A percentile compares a stretch with the other conserved stretches of the same genome.
These are phyloP conservation scores for Crocuta crocuta DNA, from an alignment of 2,113 vertebrate genomes.

Conservation along the genomic window DNA sequence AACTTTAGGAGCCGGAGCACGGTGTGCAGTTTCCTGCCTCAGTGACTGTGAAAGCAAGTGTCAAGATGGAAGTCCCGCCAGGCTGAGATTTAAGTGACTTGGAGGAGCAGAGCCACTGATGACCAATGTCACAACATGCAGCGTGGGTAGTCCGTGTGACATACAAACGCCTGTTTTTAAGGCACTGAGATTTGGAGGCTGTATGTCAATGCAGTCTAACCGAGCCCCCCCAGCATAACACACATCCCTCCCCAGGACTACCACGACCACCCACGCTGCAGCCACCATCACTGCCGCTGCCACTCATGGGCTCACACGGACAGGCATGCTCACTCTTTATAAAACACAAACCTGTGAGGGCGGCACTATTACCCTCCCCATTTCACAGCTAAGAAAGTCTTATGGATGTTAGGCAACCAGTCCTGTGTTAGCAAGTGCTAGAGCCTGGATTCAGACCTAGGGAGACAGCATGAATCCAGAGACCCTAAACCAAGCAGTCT, in stretches of 20 bases:
- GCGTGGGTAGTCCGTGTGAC: neutral
- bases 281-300: neutral
- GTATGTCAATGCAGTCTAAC: neutral
- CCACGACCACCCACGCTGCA: neutral
- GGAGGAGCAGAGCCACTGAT: neutral
- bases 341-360: neutral
- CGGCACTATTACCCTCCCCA: neutral
- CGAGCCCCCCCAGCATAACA: neutral
- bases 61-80: neutral
- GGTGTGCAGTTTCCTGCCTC: neutral
- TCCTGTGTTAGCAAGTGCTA: neutral
- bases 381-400: neutral
- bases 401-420: neutral
- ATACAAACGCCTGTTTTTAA: neutral
- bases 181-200: no score
- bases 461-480: neutral
- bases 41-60: neutral
- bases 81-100: neutral
- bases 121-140: neutral
- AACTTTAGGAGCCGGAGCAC: accelerated
- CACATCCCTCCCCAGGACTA: neutral
- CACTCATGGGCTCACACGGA: accelerated
- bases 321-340: neutral
- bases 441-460: neutral
- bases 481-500: neutral